Conservation (phyloP, 2,888 invertebrate genomes). For the Lacanobia wlatinum region DNA sequence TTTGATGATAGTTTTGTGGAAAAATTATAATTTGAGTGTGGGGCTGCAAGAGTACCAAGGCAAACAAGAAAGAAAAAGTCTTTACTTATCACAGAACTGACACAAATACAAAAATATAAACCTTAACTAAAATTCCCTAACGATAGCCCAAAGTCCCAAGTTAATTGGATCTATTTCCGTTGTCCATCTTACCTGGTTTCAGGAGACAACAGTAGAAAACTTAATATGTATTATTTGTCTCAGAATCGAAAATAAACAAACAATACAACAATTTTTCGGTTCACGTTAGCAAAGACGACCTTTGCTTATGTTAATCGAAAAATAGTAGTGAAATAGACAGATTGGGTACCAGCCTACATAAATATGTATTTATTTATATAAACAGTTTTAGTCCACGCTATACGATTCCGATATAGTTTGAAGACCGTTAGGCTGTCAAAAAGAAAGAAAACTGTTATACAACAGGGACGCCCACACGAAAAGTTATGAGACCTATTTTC, state of each 20-base stretch:
- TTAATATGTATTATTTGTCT: not conserved
- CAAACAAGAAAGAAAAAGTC: no score
- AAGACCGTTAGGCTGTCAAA: conserved; percentile 4
- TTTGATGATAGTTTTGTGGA: conserved; percentile 29
- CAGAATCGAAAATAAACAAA: not conserved
- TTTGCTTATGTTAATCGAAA: not conserved
- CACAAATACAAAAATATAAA: no score
- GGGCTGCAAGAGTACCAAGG: not conserved
- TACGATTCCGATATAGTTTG: not conserved
- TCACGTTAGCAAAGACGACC: conserved; percentile 1
- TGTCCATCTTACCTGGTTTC: not conserved
- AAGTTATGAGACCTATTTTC: not conserved
- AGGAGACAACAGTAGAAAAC: not conserved
- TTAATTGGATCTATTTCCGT: not conserved
- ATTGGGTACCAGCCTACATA: not conserved
- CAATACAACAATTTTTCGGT: not conserved
- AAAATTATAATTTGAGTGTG: conserved; percentile 17
- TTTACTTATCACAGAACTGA: no score
- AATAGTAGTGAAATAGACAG: not conserved
- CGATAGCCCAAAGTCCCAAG: not conserved
- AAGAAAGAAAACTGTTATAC: not conserved
- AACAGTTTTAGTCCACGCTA: not conserved
- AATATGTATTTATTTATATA: not conserved
- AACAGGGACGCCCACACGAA: not conserved
- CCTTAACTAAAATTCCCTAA: no score